phyloP scores from a whole-genome alignment of 1,140 invertebrate genomes.

The Drosophila lacteicornis region DNA sequence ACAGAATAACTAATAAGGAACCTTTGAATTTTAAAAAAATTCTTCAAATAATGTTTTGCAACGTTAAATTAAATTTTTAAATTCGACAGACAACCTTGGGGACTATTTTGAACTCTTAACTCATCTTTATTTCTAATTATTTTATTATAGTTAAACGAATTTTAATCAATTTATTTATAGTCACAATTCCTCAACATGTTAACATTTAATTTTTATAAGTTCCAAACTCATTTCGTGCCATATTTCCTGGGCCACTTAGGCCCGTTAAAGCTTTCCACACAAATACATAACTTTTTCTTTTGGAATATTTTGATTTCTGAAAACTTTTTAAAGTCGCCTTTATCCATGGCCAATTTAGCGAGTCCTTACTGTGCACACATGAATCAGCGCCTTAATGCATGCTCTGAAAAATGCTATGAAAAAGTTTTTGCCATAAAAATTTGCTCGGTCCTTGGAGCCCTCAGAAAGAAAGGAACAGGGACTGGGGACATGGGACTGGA shows the following conservation, averaged over 20 bases:
- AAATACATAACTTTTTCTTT: not conserved
- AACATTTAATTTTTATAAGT: not conserved
- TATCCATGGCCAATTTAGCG: constrained; percentile 12
- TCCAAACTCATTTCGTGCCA: not conserved
- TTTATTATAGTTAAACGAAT: not conserved
- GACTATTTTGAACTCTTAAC: no score
- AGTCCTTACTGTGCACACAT: constrained; percentile 31
- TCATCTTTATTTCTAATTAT: no score
- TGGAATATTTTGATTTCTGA: constrained; percentile 3
- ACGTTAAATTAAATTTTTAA: no score
- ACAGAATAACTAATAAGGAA: no score
- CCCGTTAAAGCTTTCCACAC: not conserved
- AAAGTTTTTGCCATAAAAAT: constrained; percentile 76
- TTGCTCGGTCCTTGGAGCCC: constrained; percentile 39
- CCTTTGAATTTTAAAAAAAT: no score
- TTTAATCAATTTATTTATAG: not conserved
- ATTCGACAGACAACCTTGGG: no score
- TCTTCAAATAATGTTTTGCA: no score
- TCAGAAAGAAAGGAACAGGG: not conserved
- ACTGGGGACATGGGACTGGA: not conserved
- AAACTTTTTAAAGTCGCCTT: not conserved
- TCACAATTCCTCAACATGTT: not conserved
- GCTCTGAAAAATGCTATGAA: constrained; percentile 60
- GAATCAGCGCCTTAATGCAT: constrained; percentile 51
- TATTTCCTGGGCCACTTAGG: not conserved